Percentiles rank a stretch among this genome's conserved stretches.
These are phyloP conservation scores for Felis catus DNA, from an alignment of 2,113 vertebrate species.

Conservation along the genomic window DNA sequence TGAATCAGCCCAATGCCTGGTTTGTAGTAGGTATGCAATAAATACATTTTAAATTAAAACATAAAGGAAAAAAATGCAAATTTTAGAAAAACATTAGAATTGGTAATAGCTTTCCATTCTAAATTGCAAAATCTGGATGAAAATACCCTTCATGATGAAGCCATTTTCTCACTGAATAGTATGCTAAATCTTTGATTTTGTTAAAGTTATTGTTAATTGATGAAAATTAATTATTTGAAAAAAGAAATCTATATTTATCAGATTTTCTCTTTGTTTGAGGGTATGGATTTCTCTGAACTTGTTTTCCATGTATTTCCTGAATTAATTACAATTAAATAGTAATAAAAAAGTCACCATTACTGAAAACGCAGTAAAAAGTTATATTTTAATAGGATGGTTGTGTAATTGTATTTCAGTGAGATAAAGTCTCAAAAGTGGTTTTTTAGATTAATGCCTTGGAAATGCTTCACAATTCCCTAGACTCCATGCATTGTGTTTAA, in stretches of 20 bases:
- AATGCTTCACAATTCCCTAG: background rate
- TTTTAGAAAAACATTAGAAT: background rate
- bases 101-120: background rate
- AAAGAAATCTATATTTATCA: background rate
- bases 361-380: background rate
- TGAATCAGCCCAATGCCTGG: background rate
- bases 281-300: background rate
- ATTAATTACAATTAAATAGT: background rate
- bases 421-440: conserved; percentile 8
- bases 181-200: background rate
- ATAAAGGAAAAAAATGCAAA: background rate
- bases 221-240: background rate
- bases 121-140: background rate
- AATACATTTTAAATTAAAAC: conserved; percentile 27
- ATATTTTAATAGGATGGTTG: background rate
- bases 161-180: background rate
- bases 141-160: background rate
- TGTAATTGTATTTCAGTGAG: background rate
- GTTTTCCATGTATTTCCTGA: background rate
- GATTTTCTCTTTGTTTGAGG: background rate
- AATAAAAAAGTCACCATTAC: background rate
- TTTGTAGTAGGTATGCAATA: background rate
- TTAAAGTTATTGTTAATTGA: background rate
- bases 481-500: background rate
- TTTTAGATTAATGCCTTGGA: background rate